phyloP scores from a whole-genome alignment of 2,113 vertebrate species.

The Ivindomyrus marchei region DNA sequence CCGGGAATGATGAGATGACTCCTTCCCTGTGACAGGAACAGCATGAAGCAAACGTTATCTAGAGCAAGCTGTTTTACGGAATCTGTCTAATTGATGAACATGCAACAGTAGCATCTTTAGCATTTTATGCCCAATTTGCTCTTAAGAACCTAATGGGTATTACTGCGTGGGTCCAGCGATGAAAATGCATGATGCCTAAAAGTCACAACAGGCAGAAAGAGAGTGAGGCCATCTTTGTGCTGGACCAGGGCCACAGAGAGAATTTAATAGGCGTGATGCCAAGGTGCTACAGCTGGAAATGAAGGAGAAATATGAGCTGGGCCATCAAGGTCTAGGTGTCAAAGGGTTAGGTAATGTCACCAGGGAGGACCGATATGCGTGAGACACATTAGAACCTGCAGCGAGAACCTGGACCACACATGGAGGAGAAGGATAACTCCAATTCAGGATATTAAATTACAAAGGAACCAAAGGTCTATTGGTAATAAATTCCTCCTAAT shows the following conservation, averaged over 20 bases:
- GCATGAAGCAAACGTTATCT: neutral
- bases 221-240: neutral
- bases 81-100: neutral
- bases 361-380: neutral
- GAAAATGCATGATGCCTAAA: neutral
- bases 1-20: constrained; percentile 68
- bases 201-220: neutral
- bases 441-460: neutral
- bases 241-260: neutral
- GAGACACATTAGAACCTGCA: neutral
- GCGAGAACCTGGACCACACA: neutral
- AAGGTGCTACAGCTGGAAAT: neutral
- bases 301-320: neutral
- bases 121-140: neutral
- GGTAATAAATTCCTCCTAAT: neutral
- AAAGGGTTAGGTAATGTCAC: neutral
- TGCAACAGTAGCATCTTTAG: neutral
- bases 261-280: neutral
- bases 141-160: neutral
- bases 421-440: neutral
- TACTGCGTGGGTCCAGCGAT: neutral
- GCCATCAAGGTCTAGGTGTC: neutral
- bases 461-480: neutral
- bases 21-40: constrained; percentile 69
- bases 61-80: neutral